A percentile compares a stretch with the other conserved stretches of the same genome.
Conservation (phyloP, 2,888 invertebrate genomes). For the Agriopis marginaria region DNA sequence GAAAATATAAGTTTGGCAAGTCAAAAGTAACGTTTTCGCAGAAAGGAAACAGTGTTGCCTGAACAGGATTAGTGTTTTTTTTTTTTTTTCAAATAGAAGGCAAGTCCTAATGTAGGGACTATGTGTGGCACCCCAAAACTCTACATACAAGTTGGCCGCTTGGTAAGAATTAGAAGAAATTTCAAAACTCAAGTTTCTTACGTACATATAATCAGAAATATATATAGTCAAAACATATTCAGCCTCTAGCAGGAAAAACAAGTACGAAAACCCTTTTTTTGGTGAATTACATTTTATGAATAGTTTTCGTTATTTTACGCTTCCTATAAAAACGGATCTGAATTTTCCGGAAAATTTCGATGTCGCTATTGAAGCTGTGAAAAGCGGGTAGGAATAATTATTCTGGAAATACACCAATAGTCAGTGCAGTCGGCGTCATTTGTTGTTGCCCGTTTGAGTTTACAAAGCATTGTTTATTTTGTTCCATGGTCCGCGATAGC, state of each 20-base stretch:
- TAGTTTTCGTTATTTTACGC: not conserved
- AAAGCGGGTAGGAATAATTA: conserved; percentile 5
- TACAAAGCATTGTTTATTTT: conserved; percentile 40
- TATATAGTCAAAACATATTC: not conserved
- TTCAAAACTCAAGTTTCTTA: not conserved
- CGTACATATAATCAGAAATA: not conserved
- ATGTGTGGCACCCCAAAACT: not conserved
- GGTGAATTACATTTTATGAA: not conserved
- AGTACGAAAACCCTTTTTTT: not conserved
- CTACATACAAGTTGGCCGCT: not conserved
- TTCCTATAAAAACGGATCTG: not conserved
- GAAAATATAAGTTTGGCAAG: too few species aligned
- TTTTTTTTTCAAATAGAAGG: too few species aligned
- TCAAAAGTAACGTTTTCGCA: too few species aligned
- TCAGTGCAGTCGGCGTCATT: conserved; percentile 7
- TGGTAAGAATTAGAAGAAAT: not conserved
- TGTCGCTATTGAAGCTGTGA: conserved; percentile 9
- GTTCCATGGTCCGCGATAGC: conserved; percentile 41
- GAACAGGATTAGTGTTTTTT: too few species aligned
- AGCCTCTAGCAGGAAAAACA: not conserved
- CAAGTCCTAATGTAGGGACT: too few species aligned
- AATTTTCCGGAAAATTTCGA: conserved; percentile 16
- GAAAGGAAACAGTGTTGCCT: too few species aligned
- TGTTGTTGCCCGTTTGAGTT: conserved; percentile 10
- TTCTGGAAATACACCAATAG: conserved; percentile 22